Evolutionary conservation across 2,888 invertebrate genomes (phyloP), one percentile per base, ranked within the genome.

Genomic region (Crocallis elinguaria): DNA sequence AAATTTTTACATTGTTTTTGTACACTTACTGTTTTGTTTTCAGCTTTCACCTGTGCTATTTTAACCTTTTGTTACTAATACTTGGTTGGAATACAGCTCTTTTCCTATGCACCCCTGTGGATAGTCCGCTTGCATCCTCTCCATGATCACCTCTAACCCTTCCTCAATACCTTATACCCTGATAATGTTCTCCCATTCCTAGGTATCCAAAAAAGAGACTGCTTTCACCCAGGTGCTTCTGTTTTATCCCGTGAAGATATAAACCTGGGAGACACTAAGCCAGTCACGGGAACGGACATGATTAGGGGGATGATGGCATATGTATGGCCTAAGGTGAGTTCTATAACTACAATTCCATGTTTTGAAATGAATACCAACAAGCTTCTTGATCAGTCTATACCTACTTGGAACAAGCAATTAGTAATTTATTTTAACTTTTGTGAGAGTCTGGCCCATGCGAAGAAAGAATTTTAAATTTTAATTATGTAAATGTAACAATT

Each of bases 321-420:
- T 88, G 96, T 99, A 50, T 99, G 99, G 99, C 99, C 99, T 17
- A 96, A 97, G 92, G 96, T 96, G 55, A 82, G 72, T n/a, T n/a
- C n/a, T n/a, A n/a, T n/a, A n/a, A n/a, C n/a, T n/a, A n/a, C n/a
- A n/a, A n/a, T n/a, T n/a, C n/a, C n/a, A n/a, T n/a, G n/a, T n/a
- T n/a, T n/a, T n/a, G n/a, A n/a, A n/a, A n/a, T n/a, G n/a, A n/a
- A n/a, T n/a, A n/a, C n/a, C n/a, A n/a, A n/a, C n/a, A n/a, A n/a
- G n/a, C n/a, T n/a, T n/a, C n/a, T n/a, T n/a, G n/a, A n/a, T n/a
- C n/a, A n/a, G n/a, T n/a, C n/a, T n/a, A n/a, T n/a, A n/a, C n/a
- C n/a, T n/a, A n/a, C n/a, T n/a, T n/a, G n/a, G n/a, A n/a, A n/a
- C n/a, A n/a, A n/a, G n/a, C n/a, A n/a, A n/a, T n/a, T n/a, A n/a